Percentiles rank a stretch among this genome's conserved stretches.
Conservation (phyloP, 1,140 invertebrate genomes). For the Cylas formicarius region DNA sequence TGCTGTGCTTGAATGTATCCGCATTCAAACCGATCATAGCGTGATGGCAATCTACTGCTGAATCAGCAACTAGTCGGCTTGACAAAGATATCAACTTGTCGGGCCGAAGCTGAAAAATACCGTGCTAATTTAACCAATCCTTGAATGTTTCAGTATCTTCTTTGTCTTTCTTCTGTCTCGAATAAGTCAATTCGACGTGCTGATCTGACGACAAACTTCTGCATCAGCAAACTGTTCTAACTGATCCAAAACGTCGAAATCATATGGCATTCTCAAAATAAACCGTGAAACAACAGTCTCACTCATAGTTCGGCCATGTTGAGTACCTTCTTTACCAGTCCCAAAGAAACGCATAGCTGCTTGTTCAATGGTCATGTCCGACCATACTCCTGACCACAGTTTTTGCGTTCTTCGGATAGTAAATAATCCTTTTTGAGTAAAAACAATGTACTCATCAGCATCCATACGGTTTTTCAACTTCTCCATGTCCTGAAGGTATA, state of each 20-base stretch:
- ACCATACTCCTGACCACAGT: conserved; percentile 40
- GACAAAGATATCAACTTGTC: too few species aligned
- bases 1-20: conserved; percentile 12
- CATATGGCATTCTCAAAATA: conserved; percentile 9
- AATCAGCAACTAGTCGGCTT: too few species aligned
- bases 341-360: conserved; percentile 27
- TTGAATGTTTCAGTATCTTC: conserved; percentile 24
- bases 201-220: conserved; percentile 32
- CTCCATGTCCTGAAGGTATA: conserved; percentile 39
- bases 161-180: conserved; percentile 29
- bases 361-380: conserved; percentile 39
- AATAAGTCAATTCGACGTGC: conserved; percentile 25
- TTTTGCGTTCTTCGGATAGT: conserved; percentile 25
- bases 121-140: conserved; percentile 24
- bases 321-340: conserved; percentile 23
- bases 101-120: too few species aligned
- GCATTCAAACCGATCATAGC: conserved; percentile 4
- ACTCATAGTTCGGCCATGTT: conserved; percentile 21
- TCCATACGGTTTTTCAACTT: conserved; percentile 1
- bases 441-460: conserved; percentile 7
- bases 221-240: conserved; percentile 13
- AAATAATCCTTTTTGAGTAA: conserved; percentile 6
- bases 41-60: too few species aligned
- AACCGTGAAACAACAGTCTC: conserved; percentile 13
- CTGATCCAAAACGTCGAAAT: not conserved